Conservation (phyloP, 2,113 vertebrate genomes). For the Vireo altiloquus region DNA sequence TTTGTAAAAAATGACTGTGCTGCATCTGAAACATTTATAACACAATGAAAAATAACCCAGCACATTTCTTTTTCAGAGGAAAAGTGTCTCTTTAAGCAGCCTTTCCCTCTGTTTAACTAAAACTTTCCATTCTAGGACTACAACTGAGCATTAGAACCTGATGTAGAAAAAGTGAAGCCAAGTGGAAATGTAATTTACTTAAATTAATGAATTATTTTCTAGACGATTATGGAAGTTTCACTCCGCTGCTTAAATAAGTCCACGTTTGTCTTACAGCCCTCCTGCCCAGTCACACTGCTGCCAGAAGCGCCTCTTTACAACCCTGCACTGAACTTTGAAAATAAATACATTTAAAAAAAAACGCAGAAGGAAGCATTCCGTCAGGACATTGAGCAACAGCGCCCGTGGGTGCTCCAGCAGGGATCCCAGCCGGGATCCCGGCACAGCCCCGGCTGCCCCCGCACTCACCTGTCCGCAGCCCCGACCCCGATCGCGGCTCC, state of each 20-base stretch:
- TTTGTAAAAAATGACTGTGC: background rate
- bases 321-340: background rate
- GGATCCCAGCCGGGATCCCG: background rate
- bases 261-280: background rate
- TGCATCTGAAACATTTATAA: background rate
- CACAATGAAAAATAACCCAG: background rate
- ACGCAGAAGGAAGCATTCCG: fast-evolving
- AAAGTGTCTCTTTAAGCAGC: background rate
- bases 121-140: background rate
- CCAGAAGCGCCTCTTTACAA: background rate
- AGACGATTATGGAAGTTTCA: fast-evolving
- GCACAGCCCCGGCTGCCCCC: fast-evolving
- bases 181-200: background rate
- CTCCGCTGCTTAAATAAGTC: background rate
- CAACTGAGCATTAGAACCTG: background rate
- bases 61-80: fast-evolving
- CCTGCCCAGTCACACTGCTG: background rate
- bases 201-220: background rate
- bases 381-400: background rate
- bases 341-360: fast-evolving
- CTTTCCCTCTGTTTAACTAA: background rate
- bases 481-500: background rate
- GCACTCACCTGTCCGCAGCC: constrained; percentile 47
- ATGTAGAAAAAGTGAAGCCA: background rate
- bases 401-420: background rate